phyloP scores from a whole-genome alignment of 2,888 invertebrate species.

The Hydraecia micacea region DNA sequence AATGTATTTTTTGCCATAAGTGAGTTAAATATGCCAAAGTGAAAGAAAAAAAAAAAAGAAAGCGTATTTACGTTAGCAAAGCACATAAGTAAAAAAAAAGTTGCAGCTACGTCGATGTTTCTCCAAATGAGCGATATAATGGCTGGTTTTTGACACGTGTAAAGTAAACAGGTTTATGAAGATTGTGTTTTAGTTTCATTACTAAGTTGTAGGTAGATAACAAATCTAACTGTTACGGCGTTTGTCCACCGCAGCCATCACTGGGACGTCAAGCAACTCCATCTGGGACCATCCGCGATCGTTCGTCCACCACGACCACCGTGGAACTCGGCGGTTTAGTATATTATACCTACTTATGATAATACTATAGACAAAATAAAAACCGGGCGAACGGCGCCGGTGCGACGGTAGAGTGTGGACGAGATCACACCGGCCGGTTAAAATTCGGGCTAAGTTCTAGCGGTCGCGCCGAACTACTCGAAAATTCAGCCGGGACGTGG shows the following conservation, averaged over 20 bases:
- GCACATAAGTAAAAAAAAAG: too few species aligned
- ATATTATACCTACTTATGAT: neutral
- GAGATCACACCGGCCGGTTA: neutral
- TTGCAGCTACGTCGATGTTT: too few species aligned
- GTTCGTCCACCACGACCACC: too few species aligned
- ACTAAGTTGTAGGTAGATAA: neutral
- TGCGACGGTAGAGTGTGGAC: neutral
- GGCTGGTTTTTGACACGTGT: constrained; percentile 73
- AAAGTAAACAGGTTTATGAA: constrained; percentile 63
- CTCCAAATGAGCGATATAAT: constrained; percentile 1
- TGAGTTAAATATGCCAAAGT: too few species aligned
- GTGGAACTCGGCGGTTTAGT: neutral
- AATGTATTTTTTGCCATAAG: too few species aligned
- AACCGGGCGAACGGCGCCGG: neutral
- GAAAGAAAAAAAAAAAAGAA: too few species aligned
- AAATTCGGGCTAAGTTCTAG: neutral
- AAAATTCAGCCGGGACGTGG: neutral
- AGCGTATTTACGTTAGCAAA: too few species aligned
- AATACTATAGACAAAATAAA: neutral
- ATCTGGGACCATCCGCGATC: too few species aligned
- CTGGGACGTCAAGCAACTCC: neutral
- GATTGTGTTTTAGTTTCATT: constrained; percentile 15
- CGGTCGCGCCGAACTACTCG: neutral
- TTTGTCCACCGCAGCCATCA: neutral
- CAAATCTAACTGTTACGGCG: neutral